phyloP scores from a whole-genome alignment of 2,113 vertebrate species.

The Rynchops niger region DNA sequence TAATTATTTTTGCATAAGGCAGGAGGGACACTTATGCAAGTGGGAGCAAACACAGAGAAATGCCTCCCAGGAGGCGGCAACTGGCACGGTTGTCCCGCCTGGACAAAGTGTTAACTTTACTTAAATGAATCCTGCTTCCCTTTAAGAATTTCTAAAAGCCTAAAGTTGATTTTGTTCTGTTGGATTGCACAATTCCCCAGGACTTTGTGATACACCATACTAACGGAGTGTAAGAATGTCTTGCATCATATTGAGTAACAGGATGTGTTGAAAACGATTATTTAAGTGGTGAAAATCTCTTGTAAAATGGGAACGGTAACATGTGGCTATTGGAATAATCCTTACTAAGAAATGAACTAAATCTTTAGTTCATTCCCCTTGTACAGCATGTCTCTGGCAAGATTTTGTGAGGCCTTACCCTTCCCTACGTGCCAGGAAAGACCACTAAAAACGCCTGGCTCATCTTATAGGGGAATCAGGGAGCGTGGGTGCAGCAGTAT shows the following conservation, averaged over 20 bases:
- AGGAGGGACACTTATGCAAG: not conserved
- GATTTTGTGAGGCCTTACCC: not conserved
- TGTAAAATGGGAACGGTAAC: not conserved
- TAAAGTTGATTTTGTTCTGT: not conserved
- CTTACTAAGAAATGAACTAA: not conserved
- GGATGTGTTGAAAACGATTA: conserved; percentile 13
- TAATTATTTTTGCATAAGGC: not conserved
- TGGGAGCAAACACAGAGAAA: not conserved
- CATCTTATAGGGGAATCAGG: not conserved
- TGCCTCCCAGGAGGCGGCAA: not conserved
- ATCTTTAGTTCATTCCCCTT: not conserved
- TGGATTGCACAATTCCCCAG: not conserved
- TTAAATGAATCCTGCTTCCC: not conserved
- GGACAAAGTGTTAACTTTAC: not conserved
- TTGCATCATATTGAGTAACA: conserved; percentile 23
- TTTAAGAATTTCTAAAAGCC: not conserved
- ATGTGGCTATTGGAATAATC: not conserved
- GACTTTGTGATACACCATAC: not conserved
- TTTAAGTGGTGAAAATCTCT: not conserved
- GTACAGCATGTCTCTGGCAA: not conserved
- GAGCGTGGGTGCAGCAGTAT: not conserved
- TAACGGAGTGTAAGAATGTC: fast-evolving
- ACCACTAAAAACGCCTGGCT: not conserved
- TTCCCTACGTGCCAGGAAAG: not conserved
- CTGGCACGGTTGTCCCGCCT: not conserved